Conservation (phyloP, 1,140 invertebrate species). For the Lepeophtheirus salmonis region DNA sequence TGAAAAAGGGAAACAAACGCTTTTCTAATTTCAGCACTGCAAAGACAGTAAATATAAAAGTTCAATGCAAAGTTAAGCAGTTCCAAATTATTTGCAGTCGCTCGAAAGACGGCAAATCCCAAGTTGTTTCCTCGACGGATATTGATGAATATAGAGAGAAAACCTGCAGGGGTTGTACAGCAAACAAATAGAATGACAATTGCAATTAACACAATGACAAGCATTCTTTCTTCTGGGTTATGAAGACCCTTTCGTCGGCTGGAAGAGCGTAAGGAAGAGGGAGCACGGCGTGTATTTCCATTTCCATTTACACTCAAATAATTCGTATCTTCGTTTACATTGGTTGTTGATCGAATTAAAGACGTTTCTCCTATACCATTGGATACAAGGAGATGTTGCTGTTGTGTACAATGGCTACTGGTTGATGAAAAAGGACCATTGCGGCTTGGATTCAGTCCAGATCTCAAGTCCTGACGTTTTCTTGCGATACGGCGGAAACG, state of each 20-base stretch:
- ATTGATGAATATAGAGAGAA: slow-evolving; percentile 39
- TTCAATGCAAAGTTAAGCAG: slow-evolving; percentile 53
- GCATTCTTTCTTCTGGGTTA: slow-evolving; percentile 46
- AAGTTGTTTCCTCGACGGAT: slow-evolving; percentile 40
- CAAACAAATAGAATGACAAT: slow-evolving; percentile 51
- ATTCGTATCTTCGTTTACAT: background rate
- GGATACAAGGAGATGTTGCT: background rate
- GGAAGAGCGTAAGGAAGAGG: slow-evolving; percentile 28
- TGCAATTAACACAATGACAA: slow-evolving; percentile 45
- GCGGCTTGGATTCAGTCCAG: background rate
- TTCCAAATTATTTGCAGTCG: slow-evolving; percentile 48
- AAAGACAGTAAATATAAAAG: slow-evolving; percentile 57
- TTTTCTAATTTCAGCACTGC: slow-evolving; percentile 50
- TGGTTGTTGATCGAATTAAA: background rate
- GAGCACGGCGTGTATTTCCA: background rate
- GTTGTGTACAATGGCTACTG: background rate
- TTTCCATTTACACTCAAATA: slow-evolving; percentile 1
- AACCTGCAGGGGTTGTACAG: slow-evolving; percentile 53
- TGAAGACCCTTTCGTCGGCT: slow-evolving; percentile 40
- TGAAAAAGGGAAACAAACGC: slow-evolving; percentile 30
- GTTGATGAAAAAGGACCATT: no score
- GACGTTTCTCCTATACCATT: background rate
- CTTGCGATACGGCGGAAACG: slow-evolving; percentile 44
- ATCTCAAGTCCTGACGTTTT: slow-evolving; percentile 29
- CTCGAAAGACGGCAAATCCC: slow-evolving; percentile 44